Percentiles rank a stretch among this genome's conserved stretches.
Evolutionary conservation across 92 coral and sea anemone genomes (phyloP).

Genomic region (Zoanthus sansibaricus): DNA sequence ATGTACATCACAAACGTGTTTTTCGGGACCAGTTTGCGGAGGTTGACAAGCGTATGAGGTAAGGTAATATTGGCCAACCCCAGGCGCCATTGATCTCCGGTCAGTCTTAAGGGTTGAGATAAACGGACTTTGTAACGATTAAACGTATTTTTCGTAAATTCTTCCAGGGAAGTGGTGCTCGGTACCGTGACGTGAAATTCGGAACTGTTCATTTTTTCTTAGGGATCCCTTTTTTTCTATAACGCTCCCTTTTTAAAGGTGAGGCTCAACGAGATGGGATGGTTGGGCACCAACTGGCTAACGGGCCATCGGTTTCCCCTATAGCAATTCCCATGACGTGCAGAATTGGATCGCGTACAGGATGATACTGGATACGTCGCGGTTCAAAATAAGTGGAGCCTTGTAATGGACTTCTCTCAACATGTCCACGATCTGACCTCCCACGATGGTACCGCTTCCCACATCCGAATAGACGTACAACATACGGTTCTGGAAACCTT

Average conservation of each 20-base stretch:
- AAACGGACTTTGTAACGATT: slow-evolving; percentile 13
- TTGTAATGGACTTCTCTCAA: too few species aligned
- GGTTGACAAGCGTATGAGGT: not conserved
- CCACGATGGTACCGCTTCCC: not conserved
- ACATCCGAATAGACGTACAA: too few species aligned
- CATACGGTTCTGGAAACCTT: too few species aligned
- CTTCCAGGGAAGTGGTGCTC: not conserved
- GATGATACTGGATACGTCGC: not conserved
- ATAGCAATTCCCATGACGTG: not conserved
- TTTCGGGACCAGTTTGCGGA: not conserved
- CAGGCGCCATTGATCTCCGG: not conserved
- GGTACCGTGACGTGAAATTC: slow-evolving; percentile 12
- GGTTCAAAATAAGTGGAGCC: slow-evolving; percentile 2
- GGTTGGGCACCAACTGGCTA: not conserved
- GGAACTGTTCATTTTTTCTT: too few species aligned
- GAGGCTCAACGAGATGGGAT: not conserved
- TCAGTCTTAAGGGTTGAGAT: not conserved
- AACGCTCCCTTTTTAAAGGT: not conserved
- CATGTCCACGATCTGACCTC: not conserved
- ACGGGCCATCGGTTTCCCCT: not conserved
- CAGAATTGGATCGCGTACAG: not conserved
- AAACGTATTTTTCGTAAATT: slow-evolving; percentile 3
- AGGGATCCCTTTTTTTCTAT: too few species aligned
- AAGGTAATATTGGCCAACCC: not conserved
- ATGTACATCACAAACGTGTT: slow-evolving; percentile 8